Conservation (phyloP, 2,797 vertebrate genomes). For the Leptatherina wallacei region DNA sequence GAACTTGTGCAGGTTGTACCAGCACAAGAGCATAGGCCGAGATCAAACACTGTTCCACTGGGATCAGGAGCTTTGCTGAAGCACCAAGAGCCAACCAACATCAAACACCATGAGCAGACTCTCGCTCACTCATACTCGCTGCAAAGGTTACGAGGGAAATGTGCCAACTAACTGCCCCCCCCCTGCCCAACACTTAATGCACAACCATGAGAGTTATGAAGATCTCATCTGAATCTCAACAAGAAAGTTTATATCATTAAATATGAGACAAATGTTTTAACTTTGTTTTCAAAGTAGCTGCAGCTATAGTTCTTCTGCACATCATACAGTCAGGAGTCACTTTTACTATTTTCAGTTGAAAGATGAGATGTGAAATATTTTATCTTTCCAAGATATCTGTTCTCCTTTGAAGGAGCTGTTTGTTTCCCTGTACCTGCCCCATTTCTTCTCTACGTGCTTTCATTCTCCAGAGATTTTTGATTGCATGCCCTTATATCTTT, state of each 20-base stretch:
- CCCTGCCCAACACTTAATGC: background rate
- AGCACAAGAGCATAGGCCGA: slow-evolving; percentile 66
- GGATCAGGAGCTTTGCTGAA: slow-evolving; percentile 73
- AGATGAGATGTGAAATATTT: slow-evolving; percentile 26
- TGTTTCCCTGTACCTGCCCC: slow-evolving; percentile 36
- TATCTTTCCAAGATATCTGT: slow-evolving; percentile 25
- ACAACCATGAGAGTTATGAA: background rate
- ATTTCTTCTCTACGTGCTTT: slow-evolving; percentile 59
- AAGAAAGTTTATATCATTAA: slow-evolving; percentile 5
- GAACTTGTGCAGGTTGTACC: slow-evolving; percentile 76
- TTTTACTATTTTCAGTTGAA: slow-evolving; percentile 35
- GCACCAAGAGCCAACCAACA: slow-evolving; percentile 74
- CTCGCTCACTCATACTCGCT: slow-evolving; percentile 35
- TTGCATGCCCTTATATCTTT: slow-evolving; percentile 64
- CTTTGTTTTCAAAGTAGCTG: background rate
- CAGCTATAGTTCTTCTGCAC: slow-evolving; percentile 6
- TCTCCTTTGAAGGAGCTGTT: slow-evolving; percentile 38
- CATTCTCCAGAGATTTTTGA: slow-evolving; percentile 67
- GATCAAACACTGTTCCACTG: slow-evolving; percentile 77
- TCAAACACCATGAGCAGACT: slow-evolving; percentile 67
- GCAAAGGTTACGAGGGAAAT: slow-evolving; percentile 38
- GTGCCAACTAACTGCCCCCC: background rate
- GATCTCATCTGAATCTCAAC: background rate
- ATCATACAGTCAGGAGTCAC: slow-evolving; percentile 14
- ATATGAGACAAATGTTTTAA: slow-evolving; percentile 12